These are phyloP conservation scores for Sesia bembeciformis DNA, from an alignment of 2,888 invertebrate genomes.

Conservation along the genomic window DNA sequence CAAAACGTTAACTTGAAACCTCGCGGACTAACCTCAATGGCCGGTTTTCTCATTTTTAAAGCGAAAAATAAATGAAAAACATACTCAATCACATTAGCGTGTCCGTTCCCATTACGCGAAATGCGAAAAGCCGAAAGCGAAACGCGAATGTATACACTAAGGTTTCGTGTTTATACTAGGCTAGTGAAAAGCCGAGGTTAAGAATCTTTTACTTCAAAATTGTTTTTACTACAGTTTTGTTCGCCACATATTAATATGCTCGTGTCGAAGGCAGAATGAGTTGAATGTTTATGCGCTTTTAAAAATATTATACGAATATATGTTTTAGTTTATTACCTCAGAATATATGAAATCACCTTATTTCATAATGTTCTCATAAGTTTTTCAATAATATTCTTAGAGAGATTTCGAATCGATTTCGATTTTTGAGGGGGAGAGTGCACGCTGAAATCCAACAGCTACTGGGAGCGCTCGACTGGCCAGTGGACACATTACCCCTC, in stretches of 20 bases:
- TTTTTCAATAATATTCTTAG: no score
- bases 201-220: not conserved
- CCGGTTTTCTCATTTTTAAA: constrained; percentile 30
- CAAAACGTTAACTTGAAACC: constrained; percentile 5
- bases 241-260: not conserved
- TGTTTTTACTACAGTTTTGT: not conserved
- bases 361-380: no score
- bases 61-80: constrained; percentile 32
- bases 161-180: not conserved
- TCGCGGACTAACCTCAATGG: constrained; percentile 24
- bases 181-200: not conserved
- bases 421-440: no score
- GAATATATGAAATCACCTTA: no score
- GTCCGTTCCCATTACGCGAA: constrained; percentile 40
- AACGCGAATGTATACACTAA: not conserved
- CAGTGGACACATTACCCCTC: no score
- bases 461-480: no score
- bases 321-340: no score
- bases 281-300: no score
- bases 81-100: constrained; percentile 62
- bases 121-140: constrained; percentile 17
- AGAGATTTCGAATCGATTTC: no score
- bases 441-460: no score
- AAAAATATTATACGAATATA: no score
- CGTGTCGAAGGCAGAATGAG: no score